Conservation (phyloP, 2,113 vertebrate species). For the Martes martes region DNA sequence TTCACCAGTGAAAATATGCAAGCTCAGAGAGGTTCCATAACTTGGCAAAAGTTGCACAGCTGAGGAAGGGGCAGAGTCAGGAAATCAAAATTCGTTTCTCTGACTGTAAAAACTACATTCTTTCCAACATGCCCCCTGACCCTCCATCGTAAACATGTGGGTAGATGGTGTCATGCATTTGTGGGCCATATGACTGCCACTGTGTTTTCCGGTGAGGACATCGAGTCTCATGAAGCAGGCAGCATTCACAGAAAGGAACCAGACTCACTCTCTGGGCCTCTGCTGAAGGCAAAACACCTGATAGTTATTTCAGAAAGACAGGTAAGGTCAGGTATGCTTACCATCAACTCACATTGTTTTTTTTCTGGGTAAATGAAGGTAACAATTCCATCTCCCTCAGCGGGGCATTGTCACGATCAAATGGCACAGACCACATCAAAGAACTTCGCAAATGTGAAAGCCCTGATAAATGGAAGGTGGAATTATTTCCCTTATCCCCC, state of each 20-base stretch:
- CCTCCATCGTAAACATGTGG: background rate
- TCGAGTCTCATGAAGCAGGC: background rate
- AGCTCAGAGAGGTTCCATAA: background rate
- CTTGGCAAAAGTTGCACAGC: background rate
- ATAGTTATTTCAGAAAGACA: background rate
- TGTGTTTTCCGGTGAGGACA: background rate
- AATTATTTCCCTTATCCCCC: background rate
- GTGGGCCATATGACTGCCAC: background rate
- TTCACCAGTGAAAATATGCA: background rate
- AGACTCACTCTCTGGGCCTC: background rate
- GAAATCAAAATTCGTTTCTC: background rate
- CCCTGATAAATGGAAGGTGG: background rate
- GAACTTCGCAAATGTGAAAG: background rate
- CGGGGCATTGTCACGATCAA: background rate
- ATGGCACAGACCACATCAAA: background rate
- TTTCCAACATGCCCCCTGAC: background rate
- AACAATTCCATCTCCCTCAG: background rate
- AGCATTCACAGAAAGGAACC: background rate
- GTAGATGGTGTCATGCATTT: background rate
- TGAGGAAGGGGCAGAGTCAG: background rate
- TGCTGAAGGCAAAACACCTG: background rate
- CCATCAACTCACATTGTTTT: background rate
- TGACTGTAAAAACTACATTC: background rate
- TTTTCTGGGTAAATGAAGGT: background rate
- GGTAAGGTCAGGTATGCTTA: background rate